Conservation (phyloP, 2,888 invertebrate species). For the Ptilodon capucinus region DNA sequence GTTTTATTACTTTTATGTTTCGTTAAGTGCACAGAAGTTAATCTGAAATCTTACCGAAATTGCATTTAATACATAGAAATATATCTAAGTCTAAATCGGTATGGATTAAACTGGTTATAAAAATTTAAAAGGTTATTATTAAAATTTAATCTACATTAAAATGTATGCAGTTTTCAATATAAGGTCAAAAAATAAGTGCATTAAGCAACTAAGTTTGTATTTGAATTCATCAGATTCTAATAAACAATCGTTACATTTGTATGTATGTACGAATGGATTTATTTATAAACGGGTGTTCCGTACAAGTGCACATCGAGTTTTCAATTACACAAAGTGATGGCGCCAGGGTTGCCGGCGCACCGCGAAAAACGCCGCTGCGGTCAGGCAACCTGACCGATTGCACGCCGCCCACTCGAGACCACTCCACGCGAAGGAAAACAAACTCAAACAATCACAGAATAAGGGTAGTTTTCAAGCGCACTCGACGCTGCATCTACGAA, state of each 20-base stretch:
- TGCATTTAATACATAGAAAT: too few relatives aligned
- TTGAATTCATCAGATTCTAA: background rate
- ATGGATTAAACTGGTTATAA: too few relatives aligned
- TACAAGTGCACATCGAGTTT: conserved; percentile 79
- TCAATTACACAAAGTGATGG: conserved; percentile 81
- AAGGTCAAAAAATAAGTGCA: too few relatives aligned
- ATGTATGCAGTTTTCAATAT: background rate
- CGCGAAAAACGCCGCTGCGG: conserved; percentile 73
- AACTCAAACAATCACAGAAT: conserved; percentile 55
- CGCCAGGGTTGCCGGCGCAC: conserved; percentile 62
- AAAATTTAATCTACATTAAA: too few relatives aligned
- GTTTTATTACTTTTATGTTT: conserved; percentile 11
- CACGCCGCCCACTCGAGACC: conserved; percentile 55
- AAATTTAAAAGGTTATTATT: too few relatives aligned
- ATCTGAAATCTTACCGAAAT: too few relatives aligned
- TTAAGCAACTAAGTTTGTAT: background rate
- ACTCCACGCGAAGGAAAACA: conserved; percentile 44
- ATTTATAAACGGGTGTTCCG: conserved; percentile 69
- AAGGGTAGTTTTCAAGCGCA: conserved; percentile 60
- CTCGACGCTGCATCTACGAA: conserved; percentile 42
- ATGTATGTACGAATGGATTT: conserved; percentile 55
- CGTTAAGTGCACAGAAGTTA: background rate
- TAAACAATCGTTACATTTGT: background rate
- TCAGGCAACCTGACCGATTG: conserved; percentile 70
- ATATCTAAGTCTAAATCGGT: too few relatives aligned